A percentile compares a stretch with the other conserved stretches of the same genome.
phyloP scores from a whole-genome alignment of 1,140 invertebrate genomes.

The Dufourea novaeangliae region DNA sequence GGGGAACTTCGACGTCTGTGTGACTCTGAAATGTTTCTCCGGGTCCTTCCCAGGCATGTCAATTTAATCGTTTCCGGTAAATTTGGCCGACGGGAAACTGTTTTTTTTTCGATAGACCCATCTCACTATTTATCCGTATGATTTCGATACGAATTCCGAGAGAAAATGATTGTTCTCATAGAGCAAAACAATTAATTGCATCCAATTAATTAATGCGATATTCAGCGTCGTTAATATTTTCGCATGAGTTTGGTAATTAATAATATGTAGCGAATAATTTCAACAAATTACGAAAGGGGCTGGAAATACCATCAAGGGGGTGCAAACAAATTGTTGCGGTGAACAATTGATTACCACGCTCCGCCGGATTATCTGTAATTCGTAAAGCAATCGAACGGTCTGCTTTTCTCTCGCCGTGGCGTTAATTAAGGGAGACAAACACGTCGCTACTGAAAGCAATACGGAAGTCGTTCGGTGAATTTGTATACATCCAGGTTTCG shows the following conservation, averaged over 20 bases:
- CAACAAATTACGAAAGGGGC: too few species aligned
- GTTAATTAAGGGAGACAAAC: slow-evolving; percentile 16
- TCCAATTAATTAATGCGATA: neutral
- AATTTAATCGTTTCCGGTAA: slow-evolving; percentile 48
- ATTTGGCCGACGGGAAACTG: slow-evolving; percentile 27
- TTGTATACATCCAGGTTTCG: neutral
- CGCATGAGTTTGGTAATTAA: neutral
- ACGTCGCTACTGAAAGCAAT: too few species aligned
- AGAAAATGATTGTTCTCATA: neutral
- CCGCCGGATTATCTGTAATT: neutral
- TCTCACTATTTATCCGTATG: slow-evolving; percentile 21
- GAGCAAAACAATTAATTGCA: neutral
- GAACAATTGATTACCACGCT: neutral
- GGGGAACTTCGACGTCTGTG: slow-evolving; percentile 42
- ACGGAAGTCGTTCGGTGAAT: neutral
- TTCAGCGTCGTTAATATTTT: neutral
- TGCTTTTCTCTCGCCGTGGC: neutral
- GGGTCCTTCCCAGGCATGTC: slow-evolving; percentile 19
- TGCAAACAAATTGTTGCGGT: neutral
- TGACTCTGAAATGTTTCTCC: slow-evolving; percentile 17
- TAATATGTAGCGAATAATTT: neutral
- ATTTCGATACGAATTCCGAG: neutral
- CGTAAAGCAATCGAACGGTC: neutral
- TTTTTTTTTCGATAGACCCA: slow-evolving; percentile 18
- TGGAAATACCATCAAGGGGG: too few species aligned